Evolutionary conservation across 2,797 vertebrate genomes (phyloP).

Genomic region (Thaleichthys pacificus): DNA sequence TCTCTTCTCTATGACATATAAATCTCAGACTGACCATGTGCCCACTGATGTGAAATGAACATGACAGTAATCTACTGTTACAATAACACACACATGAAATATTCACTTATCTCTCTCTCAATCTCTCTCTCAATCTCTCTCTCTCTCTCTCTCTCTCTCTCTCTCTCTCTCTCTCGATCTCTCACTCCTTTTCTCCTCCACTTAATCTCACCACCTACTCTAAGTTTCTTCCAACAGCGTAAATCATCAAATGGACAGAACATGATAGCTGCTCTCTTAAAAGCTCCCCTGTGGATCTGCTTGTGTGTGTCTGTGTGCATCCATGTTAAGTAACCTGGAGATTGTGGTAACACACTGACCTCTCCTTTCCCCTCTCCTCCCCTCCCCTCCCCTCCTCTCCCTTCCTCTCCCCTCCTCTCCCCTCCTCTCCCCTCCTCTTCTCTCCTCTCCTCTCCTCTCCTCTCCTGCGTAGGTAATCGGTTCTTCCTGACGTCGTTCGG

Average conservation of each 20-base stretch:
- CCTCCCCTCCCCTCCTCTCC: background rate
- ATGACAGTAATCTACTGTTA: slow-evolving; percentile 70
- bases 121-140: too few relatives aligned
- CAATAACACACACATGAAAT: slow-evolving; percentile 61
- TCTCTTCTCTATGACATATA: slow-evolving; percentile 54
- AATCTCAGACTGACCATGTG: slow-evolving; percentile 61
- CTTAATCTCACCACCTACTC: background rate
- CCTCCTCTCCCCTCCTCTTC: background rate
- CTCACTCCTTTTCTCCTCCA: slow-evolving; percentile 33
- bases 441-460: background rate
- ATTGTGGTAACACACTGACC: background rate
- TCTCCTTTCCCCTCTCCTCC: background rate
- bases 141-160: too few relatives aligned
- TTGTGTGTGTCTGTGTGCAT: slow-evolving; percentile 9
- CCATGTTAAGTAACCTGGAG: slow-evolving; percentile 2
- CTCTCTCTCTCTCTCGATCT: slow-evolving; percentile 28
- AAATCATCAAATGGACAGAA: slow-evolving; percentile 46
- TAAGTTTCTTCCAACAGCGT: slow-evolving; percentile 30
- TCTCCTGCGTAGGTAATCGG: slow-evolving; percentile 86
- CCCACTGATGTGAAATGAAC: slow-evolving; percentile 65
- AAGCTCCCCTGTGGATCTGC: slow-evolving; percentile 53
- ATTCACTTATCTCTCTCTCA: slow-evolving; percentile 48
- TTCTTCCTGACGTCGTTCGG: slow-evolving; percentile 95
- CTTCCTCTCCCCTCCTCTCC: background rate
- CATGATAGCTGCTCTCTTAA: slow-evolving; percentile 40